A percentile compares a stretch with the other conserved stretches of the same genome.
These are phyloP conservation scores for Meliscaeva auricollis DNA, from an alignment of 2,888 invertebrate species.

Conservation along the genomic window DNA sequence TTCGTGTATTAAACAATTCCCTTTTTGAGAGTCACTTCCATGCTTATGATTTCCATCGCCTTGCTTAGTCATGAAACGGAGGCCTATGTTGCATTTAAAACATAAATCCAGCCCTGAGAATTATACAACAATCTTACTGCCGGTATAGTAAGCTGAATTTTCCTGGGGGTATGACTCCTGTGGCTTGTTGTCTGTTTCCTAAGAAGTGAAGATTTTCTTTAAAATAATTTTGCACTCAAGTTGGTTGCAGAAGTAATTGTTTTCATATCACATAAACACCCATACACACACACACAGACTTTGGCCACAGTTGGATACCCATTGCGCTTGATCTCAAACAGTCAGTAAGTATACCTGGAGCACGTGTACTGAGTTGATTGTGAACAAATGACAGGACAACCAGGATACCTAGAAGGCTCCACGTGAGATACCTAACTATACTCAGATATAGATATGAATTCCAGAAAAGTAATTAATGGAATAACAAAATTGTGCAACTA, in stretches of 20 bases:
- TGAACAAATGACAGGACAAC: neutral
- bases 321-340: constrained; percentile 28
- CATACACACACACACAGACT: constrained; percentile 12
- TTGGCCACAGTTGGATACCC: constrained; percentile 51
- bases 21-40: no score
- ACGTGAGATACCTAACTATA: constrained; percentile 11
- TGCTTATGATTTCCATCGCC: no score
- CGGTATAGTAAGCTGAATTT: neutral
- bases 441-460: constrained; percentile 30
- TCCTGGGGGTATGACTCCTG: constrained; percentile 33
- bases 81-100: no score
- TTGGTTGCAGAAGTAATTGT: constrained; percentile 65
- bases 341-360: neutral
- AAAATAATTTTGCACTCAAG: constrained; percentile 57
- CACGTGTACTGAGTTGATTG: constrained; percentile 54
- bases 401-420: neutral
- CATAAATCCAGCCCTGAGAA: neutral
- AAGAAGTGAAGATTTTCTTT: constrained; percentile 54
- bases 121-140: constrained; percentile 6
- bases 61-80: no score
- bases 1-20: no score
- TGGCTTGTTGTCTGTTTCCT: constrained; percentile 42
- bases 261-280: constrained; percentile 52
- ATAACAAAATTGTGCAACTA: constrained; percentile 65
- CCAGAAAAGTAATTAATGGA: constrained; percentile 66